Base-by-base conservation (phyloP, 1,140 invertebrate genomes). In the Papilio machaon region DNA sequence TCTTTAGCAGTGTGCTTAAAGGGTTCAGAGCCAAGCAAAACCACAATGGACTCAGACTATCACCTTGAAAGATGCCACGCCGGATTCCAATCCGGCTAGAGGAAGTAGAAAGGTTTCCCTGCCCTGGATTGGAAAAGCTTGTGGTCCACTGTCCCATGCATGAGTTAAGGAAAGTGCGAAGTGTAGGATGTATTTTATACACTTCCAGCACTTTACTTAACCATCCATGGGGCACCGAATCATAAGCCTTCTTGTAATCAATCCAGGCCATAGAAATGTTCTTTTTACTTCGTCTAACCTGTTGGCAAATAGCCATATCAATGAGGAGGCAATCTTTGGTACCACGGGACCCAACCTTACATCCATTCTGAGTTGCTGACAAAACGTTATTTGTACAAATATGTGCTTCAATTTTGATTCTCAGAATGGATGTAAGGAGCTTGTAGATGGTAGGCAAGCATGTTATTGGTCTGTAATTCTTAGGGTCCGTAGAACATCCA, bases 241-340 rank as follows among this genome's bases (percentile, higher is more conserved):
- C 79, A 73, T n/a, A 80, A 0, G 79, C 79, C 23, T 83, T 80
- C 47, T 79, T 80, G 73, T 80, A 83, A 23, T 83, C 79, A 35
- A 83, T 83, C 58, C 75, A 83, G 11, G 75, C 47, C 17, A 75
- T 23, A 38, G 67, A 79, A 4, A 81, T n/a, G 58, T 70, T 74
- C 11, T 60, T 15, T 17, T 54, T 67, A 7, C 23, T 79, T 2
- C 38, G 17, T 9, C 30, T 13, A 52, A 60, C 54, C n/a, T 79
- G 80, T 52, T 81, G 74, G 46, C 43, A 19, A 54, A 75, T 70
- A 23, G 64, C 43, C 64, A 52, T 52, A 35, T 83, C 82, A 43
- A 83, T 83, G 38, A 81, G 60, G 17, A 83, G 64, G n/a, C 60
- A 70, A 35, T 83, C 80, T 19, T 83, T 83, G 19, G 52, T 79